These are phyloP conservation scores for Hypena proboscidalis DNA, from an alignment of 2,888 invertebrate species.

Conservation along the genomic window DNA sequence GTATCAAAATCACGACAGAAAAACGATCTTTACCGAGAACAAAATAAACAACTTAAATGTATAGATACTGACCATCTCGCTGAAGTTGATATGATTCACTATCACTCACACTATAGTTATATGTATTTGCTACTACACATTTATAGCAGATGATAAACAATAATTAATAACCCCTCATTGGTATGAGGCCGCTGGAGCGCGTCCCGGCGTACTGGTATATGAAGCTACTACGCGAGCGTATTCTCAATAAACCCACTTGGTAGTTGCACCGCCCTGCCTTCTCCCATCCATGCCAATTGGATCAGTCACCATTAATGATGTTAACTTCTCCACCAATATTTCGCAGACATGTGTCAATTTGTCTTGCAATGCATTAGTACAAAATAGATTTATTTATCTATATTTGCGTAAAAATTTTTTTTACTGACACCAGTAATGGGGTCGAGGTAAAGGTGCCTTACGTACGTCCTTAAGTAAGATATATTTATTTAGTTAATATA, in stretches of 20 bases:
- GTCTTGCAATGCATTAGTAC: constrained; percentile 14
- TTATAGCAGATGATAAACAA: constrained; percentile 32
- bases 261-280: constrained; percentile 46
- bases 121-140: constrained; percentile 34
- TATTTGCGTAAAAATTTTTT: constrained; percentile 8
- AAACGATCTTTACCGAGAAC: neutral
- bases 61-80: constrained; percentile 42
- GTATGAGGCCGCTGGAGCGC: constrained; percentile 36
- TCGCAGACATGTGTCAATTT: constrained; percentile 33
- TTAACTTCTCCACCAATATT: constrained; percentile 28
- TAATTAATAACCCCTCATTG: constrained; percentile 31
- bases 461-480: constrained; percentile 12
- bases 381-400: constrained; percentile 23
- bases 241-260: constrained; percentile 40
- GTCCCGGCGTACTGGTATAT: constrained; percentile 53
- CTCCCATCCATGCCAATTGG: constrained; percentile 56
- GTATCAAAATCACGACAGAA: neutral
- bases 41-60: constrained; percentile 1
- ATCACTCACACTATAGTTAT: constrained; percentile 45
- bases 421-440: constrained; percentile 23
- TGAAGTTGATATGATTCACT: constrained; percentile 38
- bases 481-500: constrained; percentile 10
- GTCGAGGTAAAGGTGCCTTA: constrained; percentile 39
- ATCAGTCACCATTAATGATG: constrained; percentile 47
- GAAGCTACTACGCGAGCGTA: constrained; percentile 50